Evolutionary conservation across 2,888 invertebrate species (phyloP).

Genomic region (Clusia tigrina): DNA sequence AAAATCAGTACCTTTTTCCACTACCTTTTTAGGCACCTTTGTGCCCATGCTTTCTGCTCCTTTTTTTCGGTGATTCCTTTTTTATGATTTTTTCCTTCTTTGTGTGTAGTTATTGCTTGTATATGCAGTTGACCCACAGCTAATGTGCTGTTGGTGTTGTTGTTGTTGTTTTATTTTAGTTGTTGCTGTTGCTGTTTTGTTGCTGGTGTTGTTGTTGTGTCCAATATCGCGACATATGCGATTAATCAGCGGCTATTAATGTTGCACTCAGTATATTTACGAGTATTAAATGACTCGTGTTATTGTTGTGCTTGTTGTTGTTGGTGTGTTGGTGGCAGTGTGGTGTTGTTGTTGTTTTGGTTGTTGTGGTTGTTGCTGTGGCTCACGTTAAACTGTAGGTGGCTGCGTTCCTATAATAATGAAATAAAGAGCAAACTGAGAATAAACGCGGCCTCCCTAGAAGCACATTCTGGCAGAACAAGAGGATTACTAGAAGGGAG

Average conservation of each 20-base stretch:
- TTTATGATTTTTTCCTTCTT: background rate
- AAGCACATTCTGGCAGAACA: background rate
- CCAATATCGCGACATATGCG: conserved; percentile 43
- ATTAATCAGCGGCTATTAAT: conserved; percentile 65
- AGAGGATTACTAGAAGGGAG: background rate
- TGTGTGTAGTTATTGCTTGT: background rate
- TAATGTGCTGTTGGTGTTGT: background rate
- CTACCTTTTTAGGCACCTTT: background rate
- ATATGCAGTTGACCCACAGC: too few relatives aligned
- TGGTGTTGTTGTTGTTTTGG: too few relatives aligned
- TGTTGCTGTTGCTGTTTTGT: conserved; percentile 15
- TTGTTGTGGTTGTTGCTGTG: too few relatives aligned
- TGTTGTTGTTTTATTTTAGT: background rate
- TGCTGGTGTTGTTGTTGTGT: conserved; percentile 4
- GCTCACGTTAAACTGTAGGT: too few relatives aligned
- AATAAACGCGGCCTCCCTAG: background rate
- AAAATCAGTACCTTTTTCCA: background rate
- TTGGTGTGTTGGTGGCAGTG: background rate
- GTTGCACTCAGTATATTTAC: conserved; percentile 61
- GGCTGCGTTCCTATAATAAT: too few relatives aligned
- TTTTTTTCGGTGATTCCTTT: background rate
- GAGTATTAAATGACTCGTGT: conserved; percentile 57
- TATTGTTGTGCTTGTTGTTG: conserved; percentile 13
- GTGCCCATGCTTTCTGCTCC: background rate
- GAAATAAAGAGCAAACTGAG: too few relatives aligned